Base-by-base conservation (phyloP, 2,797 vertebrate genomes). In the Danionella dracula region DNA sequence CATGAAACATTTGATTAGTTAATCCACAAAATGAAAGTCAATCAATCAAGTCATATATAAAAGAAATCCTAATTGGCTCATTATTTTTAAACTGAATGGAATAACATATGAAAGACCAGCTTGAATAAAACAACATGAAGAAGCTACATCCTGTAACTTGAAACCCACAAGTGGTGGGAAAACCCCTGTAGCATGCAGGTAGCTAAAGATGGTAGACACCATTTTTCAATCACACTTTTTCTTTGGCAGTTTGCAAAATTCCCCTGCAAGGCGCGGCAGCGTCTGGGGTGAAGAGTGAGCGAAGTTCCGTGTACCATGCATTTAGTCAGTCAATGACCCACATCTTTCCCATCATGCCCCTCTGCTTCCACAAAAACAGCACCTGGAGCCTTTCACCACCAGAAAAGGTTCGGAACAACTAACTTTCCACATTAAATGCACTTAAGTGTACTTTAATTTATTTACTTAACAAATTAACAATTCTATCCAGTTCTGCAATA, bases 291-390 rank as follows among this genome's bases (percentile, higher is more conserved):
- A 75, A 31, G 53, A 75, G 35, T 69, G 67, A 70, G 60, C 51
- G 11, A 38, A 57, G 50, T 64, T 72, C 49, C 40, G 46, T 9
- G 20, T 66, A 67, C 56, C 10, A 37, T 56, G 68, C 38, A 71
- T 58, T 73, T 51, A 64, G 20, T 56, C 58, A 70, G n/a, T 65
- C 73, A 71, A 9, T 76, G 74, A 78, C 72, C 76, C 76, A 51
- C 72, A 71, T 31, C 51, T 8, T 55, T 75, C 68, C 72, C 77
- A 76, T 72, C 74, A 78, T 56, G 64, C 55, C 56, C 29, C 63
- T 56, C 55, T 71, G 51, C 58, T 78, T 75, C 57, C 58, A 68
- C 73, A 77, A 73, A n/a, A 76, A 76, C 67, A 40, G 73, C 63
- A 65, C 59, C 54, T 58, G 44, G 32, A 46, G 56, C 66, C 37